These are phyloP conservation scores for Bombus waltoni DNA, from an alignment of 1,140 invertebrate genomes.

Conservation along the genomic window DNA sequence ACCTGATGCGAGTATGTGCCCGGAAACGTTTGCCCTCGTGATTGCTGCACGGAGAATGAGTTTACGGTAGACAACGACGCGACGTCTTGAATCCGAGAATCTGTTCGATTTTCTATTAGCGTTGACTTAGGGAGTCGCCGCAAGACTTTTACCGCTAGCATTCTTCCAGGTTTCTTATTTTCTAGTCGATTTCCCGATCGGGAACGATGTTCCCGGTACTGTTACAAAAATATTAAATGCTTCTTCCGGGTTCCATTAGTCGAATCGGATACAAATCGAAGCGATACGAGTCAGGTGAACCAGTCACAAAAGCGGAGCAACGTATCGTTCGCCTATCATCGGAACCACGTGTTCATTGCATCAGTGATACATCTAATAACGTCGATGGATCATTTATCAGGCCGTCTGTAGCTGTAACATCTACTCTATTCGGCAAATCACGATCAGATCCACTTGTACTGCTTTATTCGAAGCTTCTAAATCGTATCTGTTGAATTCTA, in stretches of 20 bases:
- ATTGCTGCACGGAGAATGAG: constrained; percentile 4
- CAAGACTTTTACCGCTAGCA: neutral
- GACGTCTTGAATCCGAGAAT: neutral
- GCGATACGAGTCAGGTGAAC: neutral
- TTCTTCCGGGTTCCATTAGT: neutral
- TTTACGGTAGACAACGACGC: constrained; percentile 1
- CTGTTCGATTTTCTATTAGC: neutral
- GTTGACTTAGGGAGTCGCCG: neutral
- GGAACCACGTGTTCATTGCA: neutral
- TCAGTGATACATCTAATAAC: constrained; percentile 6
- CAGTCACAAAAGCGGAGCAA: neutral
- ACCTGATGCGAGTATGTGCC: neutral
- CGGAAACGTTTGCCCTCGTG: constrained; percentile 8
- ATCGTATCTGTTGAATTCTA: neutral
- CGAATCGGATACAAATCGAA: neutral
- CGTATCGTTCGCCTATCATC: constrained; percentile 12
- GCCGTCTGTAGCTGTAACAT: neutral
- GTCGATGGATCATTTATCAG: constrained; percentile 20
- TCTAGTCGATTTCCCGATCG: neutral
- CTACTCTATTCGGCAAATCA: neutral
- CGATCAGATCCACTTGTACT: neutral
- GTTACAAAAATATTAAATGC: neutral
- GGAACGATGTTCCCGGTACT: neutral
- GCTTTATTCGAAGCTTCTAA: neutral
- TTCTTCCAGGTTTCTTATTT: neutral